These are phyloP conservation scores for Piscicola geometra DNA, from an alignment of 2,888 invertebrate genomes.

Conservation along the genomic window DNA sequence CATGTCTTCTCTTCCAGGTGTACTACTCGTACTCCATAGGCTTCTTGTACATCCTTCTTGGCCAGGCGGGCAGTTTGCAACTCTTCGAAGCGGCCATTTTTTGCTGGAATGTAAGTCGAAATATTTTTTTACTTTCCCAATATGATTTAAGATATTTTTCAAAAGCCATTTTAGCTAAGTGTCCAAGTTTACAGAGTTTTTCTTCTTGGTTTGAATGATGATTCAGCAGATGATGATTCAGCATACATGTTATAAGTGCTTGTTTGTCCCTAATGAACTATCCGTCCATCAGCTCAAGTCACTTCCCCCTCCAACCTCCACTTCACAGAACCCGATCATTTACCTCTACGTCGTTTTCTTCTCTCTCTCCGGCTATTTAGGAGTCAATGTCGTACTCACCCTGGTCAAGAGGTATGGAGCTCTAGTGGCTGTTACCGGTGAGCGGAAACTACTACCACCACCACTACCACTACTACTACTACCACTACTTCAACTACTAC, in stretches of 20 bases:
- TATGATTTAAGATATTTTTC: no score
- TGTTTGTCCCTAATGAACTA: no score
- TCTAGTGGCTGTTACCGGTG: conserved; percentile 77
- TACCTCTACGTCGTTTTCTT: conserved; percentile 81
- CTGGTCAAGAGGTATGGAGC: conserved; percentile 84
- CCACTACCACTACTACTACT: no score
- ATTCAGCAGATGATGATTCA: no score
- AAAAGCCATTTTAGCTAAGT: no score
- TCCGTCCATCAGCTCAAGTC: background rate
- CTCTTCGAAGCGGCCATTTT: conserved; percentile 70
- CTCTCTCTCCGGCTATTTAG: conserved; percentile 83
- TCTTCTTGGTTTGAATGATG: no score
- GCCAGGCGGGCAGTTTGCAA: conserved; percentile 70
- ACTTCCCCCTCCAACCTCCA: background rate
- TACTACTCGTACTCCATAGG: conserved; percentile 82
- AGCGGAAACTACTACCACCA: no score
- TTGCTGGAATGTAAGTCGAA: conserved; percentile 67
- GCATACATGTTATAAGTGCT: no score
- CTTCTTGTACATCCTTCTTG: conserved; percentile 71
- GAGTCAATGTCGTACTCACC: conserved; percentile 85
- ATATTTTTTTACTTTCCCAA: conserved; percentile 25
- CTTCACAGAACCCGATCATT: conserved; percentile 40
- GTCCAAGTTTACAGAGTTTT: no score
- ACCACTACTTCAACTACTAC: no score
- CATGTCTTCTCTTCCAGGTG: conserved; percentile 46